Conservation (phyloP, 2,888 invertebrate species). For the Athetis lepigone region DNA sequence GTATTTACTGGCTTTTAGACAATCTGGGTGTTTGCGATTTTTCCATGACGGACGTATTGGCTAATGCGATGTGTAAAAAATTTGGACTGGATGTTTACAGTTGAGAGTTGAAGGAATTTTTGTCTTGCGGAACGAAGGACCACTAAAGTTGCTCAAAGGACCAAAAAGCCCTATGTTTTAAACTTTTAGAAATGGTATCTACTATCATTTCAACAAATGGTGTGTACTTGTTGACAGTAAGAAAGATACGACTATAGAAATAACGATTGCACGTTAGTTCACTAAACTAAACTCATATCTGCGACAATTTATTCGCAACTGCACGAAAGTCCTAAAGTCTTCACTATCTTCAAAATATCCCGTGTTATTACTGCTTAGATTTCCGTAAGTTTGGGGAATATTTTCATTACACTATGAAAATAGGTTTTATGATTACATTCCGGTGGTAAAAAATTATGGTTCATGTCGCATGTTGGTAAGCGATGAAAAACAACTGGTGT, state of each 20-base stretch:
- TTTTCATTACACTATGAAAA: constrained; percentile 61
- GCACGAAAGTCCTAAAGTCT: constrained; percentile 7
- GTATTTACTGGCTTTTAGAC: constrained; percentile 66
- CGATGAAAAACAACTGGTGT: constrained; percentile 27
- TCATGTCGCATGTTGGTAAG: constrained; percentile 20
- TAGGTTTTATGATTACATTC: constrained; percentile 63
- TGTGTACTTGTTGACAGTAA: too few species aligned
- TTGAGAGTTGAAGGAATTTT: neutral
- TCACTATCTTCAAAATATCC: constrained; percentile 29
- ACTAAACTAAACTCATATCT: too few species aligned
- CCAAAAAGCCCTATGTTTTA: too few species aligned
- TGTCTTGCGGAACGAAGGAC: constrained; percentile 2
- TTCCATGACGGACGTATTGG: constrained; percentile 35
- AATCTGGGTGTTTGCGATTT: constrained; percentile 49
- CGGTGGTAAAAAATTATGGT: constrained; percentile 51
- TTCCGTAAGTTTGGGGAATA: constrained; percentile 59
- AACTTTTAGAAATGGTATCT: too few species aligned
- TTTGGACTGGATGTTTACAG: constrained; percentile 13
- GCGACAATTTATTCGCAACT: constrained; percentile 3
- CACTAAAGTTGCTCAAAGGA: neutral
- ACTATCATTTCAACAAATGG: too few species aligned
- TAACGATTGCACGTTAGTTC: too few species aligned
- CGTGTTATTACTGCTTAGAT: constrained; percentile 22
- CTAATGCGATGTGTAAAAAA: constrained; percentile 44
- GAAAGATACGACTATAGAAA: too few species aligned